These are phyloP conservation scores for Ameiurus melas DNA, from an alignment of 2,113 vertebrate species.

Conservation along the genomic window DNA sequence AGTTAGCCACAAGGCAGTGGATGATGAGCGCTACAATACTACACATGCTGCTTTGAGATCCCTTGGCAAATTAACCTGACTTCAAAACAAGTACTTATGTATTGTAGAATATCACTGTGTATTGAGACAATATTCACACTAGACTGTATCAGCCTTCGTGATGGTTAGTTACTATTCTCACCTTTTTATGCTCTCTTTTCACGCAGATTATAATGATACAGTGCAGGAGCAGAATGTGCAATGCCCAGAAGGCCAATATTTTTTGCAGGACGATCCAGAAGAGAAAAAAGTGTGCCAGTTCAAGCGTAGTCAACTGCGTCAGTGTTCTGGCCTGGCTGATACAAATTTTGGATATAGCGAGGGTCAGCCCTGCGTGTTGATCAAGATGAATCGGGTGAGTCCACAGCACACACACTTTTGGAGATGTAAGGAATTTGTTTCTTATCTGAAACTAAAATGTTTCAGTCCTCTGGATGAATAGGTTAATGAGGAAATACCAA, in stretches of 20 bases:
- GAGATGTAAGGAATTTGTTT: background rate
- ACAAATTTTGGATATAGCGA: conserved; percentile 79
- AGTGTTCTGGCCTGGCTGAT: conserved; percentile 82
- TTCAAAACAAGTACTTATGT: background rate
- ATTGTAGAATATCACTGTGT: background rate
- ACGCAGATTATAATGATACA: conserved; percentile 79
- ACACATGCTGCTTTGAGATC: background rate
- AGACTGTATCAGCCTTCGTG: background rate
- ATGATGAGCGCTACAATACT: background rate
- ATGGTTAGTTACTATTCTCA: background rate
- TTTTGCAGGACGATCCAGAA: conserved; percentile 65
- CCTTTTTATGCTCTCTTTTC: background rate
- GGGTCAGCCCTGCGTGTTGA: conserved; percentile 84
- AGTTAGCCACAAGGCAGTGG: background rate
- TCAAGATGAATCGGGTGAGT: conserved; percentile 96
- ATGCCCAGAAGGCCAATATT: conserved; percentile 73
- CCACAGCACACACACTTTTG: background rate
- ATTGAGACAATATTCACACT: background rate
- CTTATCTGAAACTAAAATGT: background rate
- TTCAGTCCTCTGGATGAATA: background rate
- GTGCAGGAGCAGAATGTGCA: conserved; percentile 77
- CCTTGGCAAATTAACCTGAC: background rate
- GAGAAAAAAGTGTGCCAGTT: conserved; percentile 83
- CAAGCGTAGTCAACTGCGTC: conserved; percentile 72
- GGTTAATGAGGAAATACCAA: background rate